These are phyloP conservation scores for Tenebrosternarchus preto DNA, from an alignment of 2,113 vertebrate genomes.

Conservation along the genomic window DNA sequence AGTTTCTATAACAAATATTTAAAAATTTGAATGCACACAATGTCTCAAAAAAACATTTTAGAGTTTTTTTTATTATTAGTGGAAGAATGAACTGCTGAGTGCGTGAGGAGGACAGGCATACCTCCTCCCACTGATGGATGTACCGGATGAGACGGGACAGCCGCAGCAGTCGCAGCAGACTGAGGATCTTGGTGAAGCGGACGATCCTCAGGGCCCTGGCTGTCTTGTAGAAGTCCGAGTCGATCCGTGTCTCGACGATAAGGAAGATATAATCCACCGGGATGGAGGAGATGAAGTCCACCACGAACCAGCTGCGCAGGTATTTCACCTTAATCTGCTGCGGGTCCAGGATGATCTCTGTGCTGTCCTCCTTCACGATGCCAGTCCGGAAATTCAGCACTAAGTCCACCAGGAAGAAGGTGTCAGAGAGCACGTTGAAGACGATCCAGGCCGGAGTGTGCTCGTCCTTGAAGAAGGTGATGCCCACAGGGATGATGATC, in stretches of 20 bases:
- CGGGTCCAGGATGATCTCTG: slow-evolving; percentile 95
- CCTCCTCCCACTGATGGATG: slow-evolving; percentile 99
- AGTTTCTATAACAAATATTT: no score
- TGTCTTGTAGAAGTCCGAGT: slow-evolving; percentile 98
- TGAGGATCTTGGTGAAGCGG: slow-evolving; percentile 98
- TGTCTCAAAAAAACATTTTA: no score
- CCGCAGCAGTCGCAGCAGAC: slow-evolving; percentile 89
- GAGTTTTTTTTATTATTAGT: no score
- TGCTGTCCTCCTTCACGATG: slow-evolving; percentile 98
- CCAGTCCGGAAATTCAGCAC: slow-evolving; percentile 99
- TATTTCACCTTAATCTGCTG: slow-evolving; percentile 97
- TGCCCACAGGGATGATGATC: slow-evolving; percentile 98
- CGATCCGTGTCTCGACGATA: slow-evolving; percentile 96
- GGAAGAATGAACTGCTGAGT: not conserved
- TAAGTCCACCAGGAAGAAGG: slow-evolving; percentile 96
- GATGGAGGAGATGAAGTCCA: slow-evolving; percentile 98
- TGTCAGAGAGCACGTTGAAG: slow-evolving; percentile 98
- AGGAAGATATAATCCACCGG: slow-evolving; percentile 99
- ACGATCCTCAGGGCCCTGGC: slow-evolving; percentile 94
- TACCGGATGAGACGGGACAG: slow-evolving; percentile 97
- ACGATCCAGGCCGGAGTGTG: slow-evolving; percentile 98
- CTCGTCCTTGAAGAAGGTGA: slow-evolving; percentile 99
- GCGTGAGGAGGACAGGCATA: slow-evolving; percentile 63
- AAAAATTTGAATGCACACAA: no score
- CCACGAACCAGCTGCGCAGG: slow-evolving; percentile 96